Evolutionary conservation across 2,113 vertebrate species (phyloP), one percentile per base, ranked within the genome.

Genomic region (Beaufortia kweichowensis): DNA sequence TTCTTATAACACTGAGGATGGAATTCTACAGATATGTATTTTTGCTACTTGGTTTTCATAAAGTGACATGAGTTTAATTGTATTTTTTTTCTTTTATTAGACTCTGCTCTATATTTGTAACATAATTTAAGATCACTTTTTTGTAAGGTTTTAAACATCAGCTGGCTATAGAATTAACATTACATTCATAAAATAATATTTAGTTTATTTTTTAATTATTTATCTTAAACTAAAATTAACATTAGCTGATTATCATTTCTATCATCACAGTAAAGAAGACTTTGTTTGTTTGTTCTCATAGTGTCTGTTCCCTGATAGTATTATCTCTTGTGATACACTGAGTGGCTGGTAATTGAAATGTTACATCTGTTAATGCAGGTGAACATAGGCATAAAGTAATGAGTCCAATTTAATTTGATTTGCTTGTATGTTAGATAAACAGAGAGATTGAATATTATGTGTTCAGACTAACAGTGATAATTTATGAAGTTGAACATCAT

Each of bases 1-100:
- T 68, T 85, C 87, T 87, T 85, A 88, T 84, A 82, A 87, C 85
- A 81, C 86, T 86, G 82, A 79, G 67, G 80, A 82, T 87, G 76
- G 48, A 53, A 8, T 21, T 0, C 4, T 21, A 53, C 6, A 21
- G 41, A 21, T n/a, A 53, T 53, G 39, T 66, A 11, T 39, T 77
- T 78, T 33, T 88, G 85, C 82, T 70, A 35, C 12, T 24, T 17
- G 0, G 35, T 14, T 69, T 69, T 69, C 9, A 2, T 21, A 23
- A 68, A 31, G 19, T 53, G 84, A 88, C 72, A 81, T 71, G n/a
- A n/a, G 69, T 87, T 84, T 85, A 10, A 1, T 35, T 50, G 2
- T n/a, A 9, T 6, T 21, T 21, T 55, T 23, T 2, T 31, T 69
- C n/a, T 23, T 69, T 55, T 35, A 56, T 55, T 35, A 56, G 33